Base-by-base conservation (phyloP, 2,888 invertebrate species). In the Pammene fasciana region DNA sequence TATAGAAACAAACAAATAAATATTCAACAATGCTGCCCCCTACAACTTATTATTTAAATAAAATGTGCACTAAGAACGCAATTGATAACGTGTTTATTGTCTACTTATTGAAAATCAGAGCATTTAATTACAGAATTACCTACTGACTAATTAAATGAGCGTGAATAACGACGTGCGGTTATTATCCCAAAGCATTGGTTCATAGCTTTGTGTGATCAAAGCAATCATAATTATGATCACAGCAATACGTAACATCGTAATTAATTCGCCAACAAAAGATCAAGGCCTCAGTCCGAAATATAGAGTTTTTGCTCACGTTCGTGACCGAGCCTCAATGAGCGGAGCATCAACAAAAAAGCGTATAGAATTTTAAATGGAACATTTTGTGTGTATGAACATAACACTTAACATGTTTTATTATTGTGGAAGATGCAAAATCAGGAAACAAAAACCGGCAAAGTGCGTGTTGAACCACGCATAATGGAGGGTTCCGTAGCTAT, bases 231-330 rank as follows among this genome's bases (percentile, higher is more conserved):
- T 61, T 61, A 65, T 64, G 41, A 70, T 66, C n/a, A 62, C 61
- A 61, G 26, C 26, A 26, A 26, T 66, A 70, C 56, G 65, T 74
- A 75, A 75, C 81, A 82, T 82, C 78, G 81, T 88, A 88, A 88
- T 87, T 88, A 88, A 89, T 88, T 88, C 83, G 78, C 85, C 79
- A 84, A 87, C 85, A 86, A 85, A 87, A 90, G 87, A 87, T 89
- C 90, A 92, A 92, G 92, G 92, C 82, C 86, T 81, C 79, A 75
- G 76, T 82, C 77, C 76, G 78, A 78, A 86, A 87, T 89, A 87
- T 83, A 84, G 34, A 86, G 73, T 90, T 91, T 90, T 92, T 91
- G 89, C 82, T 73, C 71, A 74, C 78, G 84, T 86, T 92, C 92
- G 92, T 92, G 92, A 91, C 89, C 82, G 83, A 87, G 85, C 84